Percentiles rank a stretch among this genome's conserved stretches.
Conservation (phyloP, 37 sponge, comb jelly and placozoan genomes). For the Ephydatia muelleri region DNA sequence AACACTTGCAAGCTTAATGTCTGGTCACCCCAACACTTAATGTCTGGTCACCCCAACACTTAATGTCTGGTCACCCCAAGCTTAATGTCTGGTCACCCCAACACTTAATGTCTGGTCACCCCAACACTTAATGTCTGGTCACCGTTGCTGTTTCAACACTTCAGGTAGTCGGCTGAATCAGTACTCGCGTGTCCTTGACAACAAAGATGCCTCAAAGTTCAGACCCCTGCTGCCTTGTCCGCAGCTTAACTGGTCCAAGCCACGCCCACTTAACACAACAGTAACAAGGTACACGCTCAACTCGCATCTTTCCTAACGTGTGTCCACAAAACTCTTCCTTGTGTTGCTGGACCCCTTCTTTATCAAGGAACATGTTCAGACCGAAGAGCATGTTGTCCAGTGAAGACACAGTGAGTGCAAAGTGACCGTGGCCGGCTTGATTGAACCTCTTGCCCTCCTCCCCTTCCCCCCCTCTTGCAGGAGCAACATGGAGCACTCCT, state of each 20-base stretch:
- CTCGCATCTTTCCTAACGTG: background rate
- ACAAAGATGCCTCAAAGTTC: slow-evolving; percentile 14
- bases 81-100: too few species aligned
- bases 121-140: background rate
- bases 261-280: slow-evolving; percentile 75
- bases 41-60: background rate
- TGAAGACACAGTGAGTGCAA: background rate
- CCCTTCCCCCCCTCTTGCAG: background rate
- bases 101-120: background rate
- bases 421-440: background rate
- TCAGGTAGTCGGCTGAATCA: slow-evolving; percentile 73
- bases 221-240: slow-evolving; percentile 71
- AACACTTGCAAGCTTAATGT: too few species aligned
- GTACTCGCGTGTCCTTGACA: slow-evolving; percentile 71
- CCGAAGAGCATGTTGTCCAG: slow-evolving; percentile 5
- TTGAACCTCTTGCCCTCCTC: background rate
- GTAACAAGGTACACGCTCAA: background rate
- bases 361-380: slow-evolving; percentile 15
- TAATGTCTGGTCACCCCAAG: background rate
- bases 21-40: too few species aligned
- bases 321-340: background rate
- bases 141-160: too few species aligned
- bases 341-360: background rate
- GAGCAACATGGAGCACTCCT: background rate
- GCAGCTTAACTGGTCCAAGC: slow-evolving; percentile 63